phyloP scores from a whole-genome alignment of 2,888 invertebrate species.

The Epinotia brunnichana region DNA sequence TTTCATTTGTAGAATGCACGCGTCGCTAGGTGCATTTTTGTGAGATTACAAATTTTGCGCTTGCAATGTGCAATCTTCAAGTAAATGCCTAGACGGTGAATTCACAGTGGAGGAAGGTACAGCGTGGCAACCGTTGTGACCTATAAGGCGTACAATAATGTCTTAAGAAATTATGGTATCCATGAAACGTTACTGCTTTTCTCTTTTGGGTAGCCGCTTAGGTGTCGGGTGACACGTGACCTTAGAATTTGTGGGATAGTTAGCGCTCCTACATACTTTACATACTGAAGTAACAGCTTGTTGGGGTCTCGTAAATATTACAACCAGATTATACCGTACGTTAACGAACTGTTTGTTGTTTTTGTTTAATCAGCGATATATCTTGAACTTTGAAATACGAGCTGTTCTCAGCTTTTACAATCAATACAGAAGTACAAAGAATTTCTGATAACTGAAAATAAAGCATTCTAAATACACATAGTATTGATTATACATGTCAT shows the following conservation, averaged over 20 bases:
- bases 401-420: too few species aligned
- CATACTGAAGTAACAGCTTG: slow-evolving; percentile 32
- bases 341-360: slow-evolving; percentile 14
- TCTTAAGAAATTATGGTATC: not conserved
- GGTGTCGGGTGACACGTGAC: slow-evolving; percentile 14
- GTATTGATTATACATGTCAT: too few species aligned
- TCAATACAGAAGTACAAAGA: too few species aligned
- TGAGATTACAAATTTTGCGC: slow-evolving; percentile 62
- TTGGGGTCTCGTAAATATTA: slow-evolving; percentile 26
- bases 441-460: too few species aligned
- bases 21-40: slow-evolving; percentile 65
- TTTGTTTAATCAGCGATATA: not conserved
- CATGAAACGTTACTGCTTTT: not conserved
- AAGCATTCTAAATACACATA: too few species aligned
- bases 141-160: not conserved
- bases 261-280: slow-evolving; percentile 26
- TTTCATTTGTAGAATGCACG: slow-evolving; percentile 73
- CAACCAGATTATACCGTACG: slow-evolving; percentile 11
- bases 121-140: slow-evolving; percentile 7
- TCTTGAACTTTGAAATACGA: not conserved
- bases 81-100: slow-evolving; percentile 46
- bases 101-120: slow-evolving; percentile 30
- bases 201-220: not conserved
- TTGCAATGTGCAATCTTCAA: slow-evolving; percentile 48
- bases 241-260: slow-evolving; percentile 30